Evolutionary conservation across 1,140 invertebrate species (phyloP), one percentile per base, ranked within the genome.

Genomic region (Paraescarpia echinospica): DNA sequence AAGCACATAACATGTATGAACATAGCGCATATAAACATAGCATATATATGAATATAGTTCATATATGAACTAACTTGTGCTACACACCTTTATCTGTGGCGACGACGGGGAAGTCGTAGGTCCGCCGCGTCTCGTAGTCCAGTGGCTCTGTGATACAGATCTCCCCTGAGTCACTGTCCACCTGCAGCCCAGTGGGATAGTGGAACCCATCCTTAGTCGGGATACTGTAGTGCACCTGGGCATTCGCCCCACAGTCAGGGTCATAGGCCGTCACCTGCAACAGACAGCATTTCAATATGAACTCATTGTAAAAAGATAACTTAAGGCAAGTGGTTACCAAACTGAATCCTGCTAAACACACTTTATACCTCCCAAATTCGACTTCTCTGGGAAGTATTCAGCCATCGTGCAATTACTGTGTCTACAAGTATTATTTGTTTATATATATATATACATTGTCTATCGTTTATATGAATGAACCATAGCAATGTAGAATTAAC

Each of bases 181-280:
- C 97, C 92, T 97, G 96, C 95, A 99, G 98, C 94, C 98, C 97
- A 9, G 93, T 91, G 0, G 94, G 94, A 33, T 91, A 51, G 34
- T 92, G 92, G 89, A 94, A 97, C 31, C 94, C 94, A 92, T 97
- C 97, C 90, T 97, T 97, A 77, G 98, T 97, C 27, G 97, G 97
- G 89, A 99, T 96, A 0, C 98, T 98, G 96, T 99, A 99, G 96
- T 98, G 98, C 35, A 99, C 98, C 96, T 98, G 97, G 0, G 98
- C 98, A 96, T 99, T 99, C 14, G 99, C 97, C 31, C 98, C 98
- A 94, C 98, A 98, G 96, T 99, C 99, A 1, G 98, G 97, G 96
- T 99, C 99, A 41, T 97, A 98, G 0, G 99, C 99, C 92, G 98
- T 98, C 91, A 99, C 98, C 98, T 99, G 97, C 9, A 95, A 95